These are phyloP conservation scores for Drosophila setosimentum DNA, from an alignment of 2,888 invertebrate species.

Conservation along the genomic window DNA sequence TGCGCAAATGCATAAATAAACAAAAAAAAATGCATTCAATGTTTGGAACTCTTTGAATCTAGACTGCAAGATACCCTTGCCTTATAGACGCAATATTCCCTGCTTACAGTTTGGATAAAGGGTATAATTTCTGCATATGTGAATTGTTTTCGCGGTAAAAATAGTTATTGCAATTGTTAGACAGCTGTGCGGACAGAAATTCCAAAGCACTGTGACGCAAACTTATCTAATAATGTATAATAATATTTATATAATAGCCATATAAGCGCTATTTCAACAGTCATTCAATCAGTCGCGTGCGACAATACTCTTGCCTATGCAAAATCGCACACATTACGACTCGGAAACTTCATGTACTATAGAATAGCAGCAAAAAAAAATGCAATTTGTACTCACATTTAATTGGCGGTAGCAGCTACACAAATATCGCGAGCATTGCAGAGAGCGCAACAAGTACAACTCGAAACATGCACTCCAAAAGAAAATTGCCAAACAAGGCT, in stretches of 20 bases:
- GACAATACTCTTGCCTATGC: conserved; percentile 1
- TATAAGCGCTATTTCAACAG: conserved; percentile 9
- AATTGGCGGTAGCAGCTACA: conserved; percentile 43
- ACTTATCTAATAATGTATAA: conserved; percentile 1
- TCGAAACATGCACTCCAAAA: conserved; percentile 29
- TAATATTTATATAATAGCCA: conserved; percentile 19
- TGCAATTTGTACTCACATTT: conserved; percentile 45
- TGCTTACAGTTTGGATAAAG: background rate
- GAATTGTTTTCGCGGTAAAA: conserved; percentile 30
- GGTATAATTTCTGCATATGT: conserved; percentile 12
- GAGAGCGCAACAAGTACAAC: conserved; percentile 20
- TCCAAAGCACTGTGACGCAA: conserved; percentile 32
- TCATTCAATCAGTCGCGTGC: conserved; percentile 44
- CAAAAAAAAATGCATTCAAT: background rate
- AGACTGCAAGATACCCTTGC: background rate
- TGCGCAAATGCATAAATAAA: conserved; percentile 31
- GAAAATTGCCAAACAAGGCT: background rate
- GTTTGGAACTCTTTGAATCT: no score
- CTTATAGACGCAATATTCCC: background rate
- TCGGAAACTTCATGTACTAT: conserved; percentile 11
- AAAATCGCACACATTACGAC: conserved; percentile 1
- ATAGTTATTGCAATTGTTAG: conserved; percentile 52
- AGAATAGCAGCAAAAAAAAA: conserved; percentile 19
- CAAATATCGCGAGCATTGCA: conserved; percentile 39
- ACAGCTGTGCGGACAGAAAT: conserved; percentile 49